Conservation (phyloP, 2,113 vertebrate genomes). For the Pelobates fuscus region DNA sequence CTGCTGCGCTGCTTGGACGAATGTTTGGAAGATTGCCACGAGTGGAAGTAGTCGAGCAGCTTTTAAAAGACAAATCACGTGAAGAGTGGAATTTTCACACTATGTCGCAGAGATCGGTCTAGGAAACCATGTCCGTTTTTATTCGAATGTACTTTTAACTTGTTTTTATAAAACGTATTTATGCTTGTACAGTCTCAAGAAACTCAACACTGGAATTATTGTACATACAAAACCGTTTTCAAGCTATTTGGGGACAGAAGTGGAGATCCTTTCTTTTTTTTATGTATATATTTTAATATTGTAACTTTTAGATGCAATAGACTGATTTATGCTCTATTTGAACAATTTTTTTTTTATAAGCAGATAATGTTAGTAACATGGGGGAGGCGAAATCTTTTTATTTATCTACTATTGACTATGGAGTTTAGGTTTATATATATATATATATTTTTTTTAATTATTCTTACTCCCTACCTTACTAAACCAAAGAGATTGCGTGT, state of each 20-base stretch:
- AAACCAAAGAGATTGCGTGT: conserved; percentile 8
- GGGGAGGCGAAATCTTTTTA: neutral
- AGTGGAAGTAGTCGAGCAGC: too few species aligned
- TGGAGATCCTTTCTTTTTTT: conserved; percentile 4
- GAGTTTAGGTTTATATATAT: neutral
- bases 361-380: conserved; percentile 2
- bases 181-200: conserved; percentile 32
- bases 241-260: neutral
- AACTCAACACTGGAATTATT: conserved; percentile 38
- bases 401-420: neutral
- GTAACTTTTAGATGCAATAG: conserved; percentile 6
- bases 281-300: conserved; percentile 41
- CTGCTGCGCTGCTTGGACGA: neutral
- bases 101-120: neutral
- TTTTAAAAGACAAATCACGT: too few species aligned
- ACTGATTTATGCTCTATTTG: conserved; percentile 30
- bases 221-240: conserved; percentile 20
- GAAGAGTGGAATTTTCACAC: neutral
- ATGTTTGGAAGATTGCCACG: too few species aligned
- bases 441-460: neutral
- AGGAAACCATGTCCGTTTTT: neutral
- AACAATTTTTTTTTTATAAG: conserved; percentile 23
- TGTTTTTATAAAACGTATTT: conserved; percentile 34
- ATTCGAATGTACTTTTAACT: neutral
- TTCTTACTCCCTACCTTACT: neutral